Percentiles rank a stretch among this genome's conserved stretches.
phyloP scores from a whole-genome alignment of 1,140 invertebrate genomes.

The Battus philenor region DNA sequence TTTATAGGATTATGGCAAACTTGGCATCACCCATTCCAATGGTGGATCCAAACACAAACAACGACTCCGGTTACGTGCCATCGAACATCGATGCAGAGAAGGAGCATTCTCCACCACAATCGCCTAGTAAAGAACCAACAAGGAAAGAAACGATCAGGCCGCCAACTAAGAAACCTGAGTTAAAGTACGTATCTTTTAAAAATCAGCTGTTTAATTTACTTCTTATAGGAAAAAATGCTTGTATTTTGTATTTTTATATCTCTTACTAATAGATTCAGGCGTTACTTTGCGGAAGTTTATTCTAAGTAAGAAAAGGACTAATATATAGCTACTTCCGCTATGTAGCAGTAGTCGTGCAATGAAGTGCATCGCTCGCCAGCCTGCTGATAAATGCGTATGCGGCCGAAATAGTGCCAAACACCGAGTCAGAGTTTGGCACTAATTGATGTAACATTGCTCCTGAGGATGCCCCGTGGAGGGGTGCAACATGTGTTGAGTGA shows the following conservation, averaged over 20 bases:
- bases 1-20: conserved; percentile 62
- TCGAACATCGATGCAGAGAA: conserved; percentile 64
- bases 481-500: no score
- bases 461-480: no score
- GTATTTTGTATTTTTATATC: neutral
- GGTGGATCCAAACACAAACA: conserved; percentile 69
- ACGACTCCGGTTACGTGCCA: conserved; percentile 61
- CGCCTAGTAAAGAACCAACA: conserved; percentile 36
- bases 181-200: conserved; percentile 59
- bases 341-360: no score
- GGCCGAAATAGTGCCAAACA: no score
- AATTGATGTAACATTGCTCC: no score
- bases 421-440: no score
- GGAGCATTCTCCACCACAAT: conserved; percentile 52
- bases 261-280: no score
- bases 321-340: no score
- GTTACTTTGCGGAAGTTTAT: no score
- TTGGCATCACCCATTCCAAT: conserved; percentile 66
- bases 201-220: neutral
- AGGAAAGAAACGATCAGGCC: conserved; percentile 34
- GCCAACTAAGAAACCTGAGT: conserved; percentile 47
- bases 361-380: no score
- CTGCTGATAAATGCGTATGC: no score
- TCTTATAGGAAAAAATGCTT: conserved; percentile 1
- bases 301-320: no score